phyloP scores from a whole-genome alignment of 2,797 vertebrate genomes.

The Poeciliopsis paucimaculata region DNA sequence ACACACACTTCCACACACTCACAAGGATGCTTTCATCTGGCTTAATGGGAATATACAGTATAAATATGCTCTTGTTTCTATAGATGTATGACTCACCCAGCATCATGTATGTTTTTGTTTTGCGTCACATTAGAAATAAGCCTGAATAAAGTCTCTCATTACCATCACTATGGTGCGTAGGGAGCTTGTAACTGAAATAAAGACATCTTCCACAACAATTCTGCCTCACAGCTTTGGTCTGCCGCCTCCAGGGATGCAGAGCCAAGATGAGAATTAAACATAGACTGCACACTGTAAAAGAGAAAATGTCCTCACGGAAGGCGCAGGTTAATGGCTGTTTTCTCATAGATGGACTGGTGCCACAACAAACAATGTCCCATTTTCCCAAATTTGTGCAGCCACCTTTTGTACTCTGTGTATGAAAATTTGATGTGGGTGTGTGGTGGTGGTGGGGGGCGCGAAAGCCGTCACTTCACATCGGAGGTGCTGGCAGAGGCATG shows the following conservation, averaged over 20 bases:
- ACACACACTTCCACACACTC: constrained; percentile 21
- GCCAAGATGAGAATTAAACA: constrained; percentile 30
- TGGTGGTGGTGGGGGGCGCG: constrained; percentile 10
- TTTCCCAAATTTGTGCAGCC: constrained; percentile 49
- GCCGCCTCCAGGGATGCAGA: constrained; percentile 24
- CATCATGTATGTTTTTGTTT: neutral
- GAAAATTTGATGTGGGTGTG: constrained; percentile 48
- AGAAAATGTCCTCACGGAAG: constrained; percentile 13
- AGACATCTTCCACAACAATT: constrained; percentile 17
- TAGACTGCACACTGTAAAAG: constrained; percentile 32
- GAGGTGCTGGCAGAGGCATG: constrained; percentile 41
- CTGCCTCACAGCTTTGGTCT: constrained; percentile 19
- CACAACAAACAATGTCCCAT: constrained; percentile 51
- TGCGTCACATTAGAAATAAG: constrained; percentile 8
- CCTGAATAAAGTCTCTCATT: neutral
- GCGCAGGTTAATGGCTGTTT: constrained; percentile 19
- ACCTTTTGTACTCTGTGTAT: constrained; percentile 48
- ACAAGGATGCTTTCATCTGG: constrained; percentile 8
- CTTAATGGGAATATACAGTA: constrained; percentile 17
- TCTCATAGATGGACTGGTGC: constrained; percentile 28
- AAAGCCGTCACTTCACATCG: constrained; percentile 60
- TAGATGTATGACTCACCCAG: neutral
- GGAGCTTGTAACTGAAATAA: neutral
- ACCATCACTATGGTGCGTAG: neutral
- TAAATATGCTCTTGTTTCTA: constrained; percentile 4